Base-by-base conservation (phyloP, 1,140 invertebrate species). In the Bathynomus jamesi region DNA sequence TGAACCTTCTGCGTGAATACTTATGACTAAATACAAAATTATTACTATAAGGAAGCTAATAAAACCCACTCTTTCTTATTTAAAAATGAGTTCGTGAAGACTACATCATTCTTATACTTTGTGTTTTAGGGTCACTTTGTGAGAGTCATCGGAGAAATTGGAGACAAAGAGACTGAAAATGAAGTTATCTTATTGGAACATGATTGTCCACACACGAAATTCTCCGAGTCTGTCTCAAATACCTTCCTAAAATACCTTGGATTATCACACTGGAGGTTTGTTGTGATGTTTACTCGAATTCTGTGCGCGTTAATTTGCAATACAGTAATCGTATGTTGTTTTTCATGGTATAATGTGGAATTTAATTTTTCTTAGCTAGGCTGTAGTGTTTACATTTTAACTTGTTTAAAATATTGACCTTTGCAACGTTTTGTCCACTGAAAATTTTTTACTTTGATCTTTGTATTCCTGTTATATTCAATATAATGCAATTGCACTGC, bases 141-240 rank as follows among this genome's bases (percentile, higher is more conserved):
- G 0, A 84, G 92, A 77, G 88, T 90, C 28, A 83, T 96, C 11
- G 95, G 94, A 27, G 85, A 86, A 66, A 87, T 91, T 79, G 95
- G 92, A 62, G 89, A 96, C 80, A 91, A 91, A 82, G 87, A 89
- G 25, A 95, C 95, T 17, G 97, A 98, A 84, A 99, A 96, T 82
- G 94, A 97, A 85, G 87, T 87, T 28, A 86, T 99, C 60, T 84
- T 99, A 2, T 82, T 99, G 61, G 98, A 99, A 80, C 96, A 99
- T 81, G 96, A 99, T 83, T 90, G 99, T 24, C 96, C 96, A 0
- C 95, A 99, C 80, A 91, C 90, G 78, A 87, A 91, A 78, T 99
- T 99, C 81, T 95, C 95, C 0, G 92, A 96, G 78, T 89, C 92
- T 63, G 98, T 99, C 28, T 86, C 98, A 0, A 89, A 71, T 99